Evolutionary conservation across 2,797 vertebrate species (phyloP), one percentile per base, ranked within the genome.

Genomic region (Arrhamphus sclerolepis): DNA sequence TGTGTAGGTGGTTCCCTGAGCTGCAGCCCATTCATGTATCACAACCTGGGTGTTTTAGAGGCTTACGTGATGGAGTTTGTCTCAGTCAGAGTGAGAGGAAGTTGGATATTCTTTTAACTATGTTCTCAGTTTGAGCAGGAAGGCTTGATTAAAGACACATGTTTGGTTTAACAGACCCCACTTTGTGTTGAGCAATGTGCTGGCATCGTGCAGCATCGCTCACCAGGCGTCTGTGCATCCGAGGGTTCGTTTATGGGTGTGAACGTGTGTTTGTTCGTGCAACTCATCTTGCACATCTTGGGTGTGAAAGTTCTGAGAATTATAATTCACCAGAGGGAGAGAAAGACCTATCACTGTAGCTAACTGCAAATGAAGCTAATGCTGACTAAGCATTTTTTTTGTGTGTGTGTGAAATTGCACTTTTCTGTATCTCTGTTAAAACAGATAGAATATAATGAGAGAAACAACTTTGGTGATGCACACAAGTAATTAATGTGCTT

Each of bases 101-200:
- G 78, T 55, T 71, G 73, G 66, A 80, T 58, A 71, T 72, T 72
- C 53, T 71, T 84, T 70, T 62, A 57, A 60, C 64, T 29, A 31
- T 63, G 66, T 67, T 78, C 75, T 81, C 66, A 63, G 70, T 73
- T 73, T 51, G 73, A 76, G 66, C 65, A 78, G 76, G 81, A 75
- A n/a, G 22, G 19, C 54, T 16, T 92, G 82, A 93, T 93, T 89
- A 65, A 80, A 91, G 75, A 87, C 93, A 93, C 80, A 92, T 93
- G 92, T 72, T 66, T 26, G 46, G 60, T 80, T 87, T 87, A 84
- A 89, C 72, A 74, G 77, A 78, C 72, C 78, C 67, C 70, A 53
- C 56, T 88, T n/a, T 73, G 83, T 82, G 78, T 91, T 92, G 89
- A 86, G 88, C 85, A 92, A 91, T 69, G 52, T 44, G 24, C 85